Evolutionary conservation across 2,888 invertebrate species (phyloP).

Genomic region (Melanophora roralis): DNA sequence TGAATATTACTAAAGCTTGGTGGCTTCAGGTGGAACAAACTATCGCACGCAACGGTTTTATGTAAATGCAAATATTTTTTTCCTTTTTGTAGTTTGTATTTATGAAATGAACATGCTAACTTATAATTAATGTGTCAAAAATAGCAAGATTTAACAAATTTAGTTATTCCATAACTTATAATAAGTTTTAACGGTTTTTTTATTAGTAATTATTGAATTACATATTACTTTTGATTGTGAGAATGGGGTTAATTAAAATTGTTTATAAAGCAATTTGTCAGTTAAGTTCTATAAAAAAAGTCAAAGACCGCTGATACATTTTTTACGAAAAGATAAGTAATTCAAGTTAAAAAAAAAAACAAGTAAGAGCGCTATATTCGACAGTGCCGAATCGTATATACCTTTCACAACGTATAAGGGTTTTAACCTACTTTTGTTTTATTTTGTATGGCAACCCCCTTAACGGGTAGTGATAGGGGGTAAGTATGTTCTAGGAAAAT

Average conservation of each 20-base stretch:
- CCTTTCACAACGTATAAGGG: no score
- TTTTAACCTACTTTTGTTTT: no score
- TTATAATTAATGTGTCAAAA: constrained; percentile 41
- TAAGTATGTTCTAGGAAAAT: no score
- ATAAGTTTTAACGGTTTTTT: constrained; percentile 33
- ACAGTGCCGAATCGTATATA: no score
- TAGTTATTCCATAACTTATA: background rate
- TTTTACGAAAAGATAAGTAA: no score
- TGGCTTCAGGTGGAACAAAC: background rate
- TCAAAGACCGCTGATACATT: no score
- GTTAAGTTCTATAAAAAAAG: no score
- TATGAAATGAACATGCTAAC: constrained; percentile 9
- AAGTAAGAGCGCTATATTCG: no score
- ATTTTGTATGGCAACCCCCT: no score
- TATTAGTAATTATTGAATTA: background rate
- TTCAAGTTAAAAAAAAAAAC: no score
- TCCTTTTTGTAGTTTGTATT: background rate
- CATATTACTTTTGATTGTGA: background rate
- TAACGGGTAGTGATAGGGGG: no score
- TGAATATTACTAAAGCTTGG: background rate
- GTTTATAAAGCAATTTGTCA: background rate
- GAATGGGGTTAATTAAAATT: background rate
- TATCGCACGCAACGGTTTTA: background rate
- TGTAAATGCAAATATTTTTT: background rate
- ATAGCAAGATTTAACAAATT: constrained; percentile 23